A percentile compares a stretch with the other conserved stretches of the same genome.
phyloP scores from a whole-genome alignment of 2,113 vertebrate genomes.

The Lasiurus cinereus region DNA sequence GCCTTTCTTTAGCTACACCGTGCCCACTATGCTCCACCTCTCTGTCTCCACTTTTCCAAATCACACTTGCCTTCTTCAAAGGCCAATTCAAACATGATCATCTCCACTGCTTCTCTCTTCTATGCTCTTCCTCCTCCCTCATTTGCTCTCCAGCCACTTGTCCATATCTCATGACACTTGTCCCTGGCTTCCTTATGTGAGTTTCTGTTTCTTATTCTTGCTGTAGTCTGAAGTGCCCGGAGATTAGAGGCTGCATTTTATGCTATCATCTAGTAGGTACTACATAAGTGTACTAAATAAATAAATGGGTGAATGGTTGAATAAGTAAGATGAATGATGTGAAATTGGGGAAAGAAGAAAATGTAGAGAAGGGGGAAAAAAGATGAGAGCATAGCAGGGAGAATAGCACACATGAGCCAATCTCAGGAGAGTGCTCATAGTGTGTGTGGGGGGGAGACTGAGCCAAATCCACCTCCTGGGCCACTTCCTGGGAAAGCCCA shows the following conservation, averaged over 20 bases:
- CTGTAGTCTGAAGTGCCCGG: neutral
- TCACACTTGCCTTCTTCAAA: neutral
- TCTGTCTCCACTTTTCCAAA: neutral
- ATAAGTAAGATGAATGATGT: neutral
- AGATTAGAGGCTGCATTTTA: neutral
- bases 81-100: fast-evolving
- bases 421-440: neutral
- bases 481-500: neutral
- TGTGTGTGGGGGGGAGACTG: neutral
- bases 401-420: neutral
- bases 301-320: neutral
- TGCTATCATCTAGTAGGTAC: neutral
- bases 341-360: neutral
- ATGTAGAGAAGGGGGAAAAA: neutral
- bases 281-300: neutral
- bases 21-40: neutral
- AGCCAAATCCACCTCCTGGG: neutral
- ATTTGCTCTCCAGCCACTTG: neutral
- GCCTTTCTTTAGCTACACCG: neutral
- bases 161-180: neutral
- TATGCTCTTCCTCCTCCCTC: neutral
- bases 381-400: neutral
- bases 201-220: neutral
- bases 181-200: neutral
- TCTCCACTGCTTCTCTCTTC: neutral